Evolutionary conservation across 2,113 vertebrate genomes (phyloP).

Genomic region (Leucosticte australis): DNA sequence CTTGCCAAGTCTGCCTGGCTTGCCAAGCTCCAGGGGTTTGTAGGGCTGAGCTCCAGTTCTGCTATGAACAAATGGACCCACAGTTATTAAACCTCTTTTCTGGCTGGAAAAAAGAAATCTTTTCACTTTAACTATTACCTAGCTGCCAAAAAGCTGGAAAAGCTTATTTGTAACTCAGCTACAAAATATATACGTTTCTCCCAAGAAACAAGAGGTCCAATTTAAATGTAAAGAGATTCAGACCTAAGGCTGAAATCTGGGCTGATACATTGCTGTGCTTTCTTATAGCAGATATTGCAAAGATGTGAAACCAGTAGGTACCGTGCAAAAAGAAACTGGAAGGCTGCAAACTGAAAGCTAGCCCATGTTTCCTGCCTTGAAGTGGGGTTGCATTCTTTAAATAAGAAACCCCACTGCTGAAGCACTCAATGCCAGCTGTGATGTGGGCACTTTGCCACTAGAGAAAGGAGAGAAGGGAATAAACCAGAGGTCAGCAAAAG

Average conservation of each 20-base stretch:
- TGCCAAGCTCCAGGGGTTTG: conserved; percentile 77
- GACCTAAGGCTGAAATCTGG: neutral
- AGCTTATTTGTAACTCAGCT: conserved; percentile 27
- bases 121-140: conserved; percentile 68
- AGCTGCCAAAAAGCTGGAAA: conserved; percentile 63
- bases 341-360: neutral
- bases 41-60: conserved; percentile 49
- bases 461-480: neutral
- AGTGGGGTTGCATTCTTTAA: neutral
- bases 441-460: neutral
- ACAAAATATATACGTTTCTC: neutral
- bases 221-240: conserved; percentile 21
- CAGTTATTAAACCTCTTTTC: conserved; percentile 71
- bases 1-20: conserved; percentile 55
- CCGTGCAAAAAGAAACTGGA: neutral
- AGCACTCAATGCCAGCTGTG: neutral
- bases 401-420: neutral
- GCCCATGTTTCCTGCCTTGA: neutral
- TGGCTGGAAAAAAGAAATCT: conserved; percentile 59
- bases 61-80: conserved; percentile 67
- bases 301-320: neutral
- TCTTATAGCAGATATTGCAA: neutral
- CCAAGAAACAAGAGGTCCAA: neutral
- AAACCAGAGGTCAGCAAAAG: conserved; percentile 19
- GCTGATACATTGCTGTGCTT: neutral